Percentiles rank a stretch among this genome's conserved stretches.
Evolutionary conservation across 2,113 vertebrate species (phyloP).

Genomic region (Promerops cafer): DNA sequence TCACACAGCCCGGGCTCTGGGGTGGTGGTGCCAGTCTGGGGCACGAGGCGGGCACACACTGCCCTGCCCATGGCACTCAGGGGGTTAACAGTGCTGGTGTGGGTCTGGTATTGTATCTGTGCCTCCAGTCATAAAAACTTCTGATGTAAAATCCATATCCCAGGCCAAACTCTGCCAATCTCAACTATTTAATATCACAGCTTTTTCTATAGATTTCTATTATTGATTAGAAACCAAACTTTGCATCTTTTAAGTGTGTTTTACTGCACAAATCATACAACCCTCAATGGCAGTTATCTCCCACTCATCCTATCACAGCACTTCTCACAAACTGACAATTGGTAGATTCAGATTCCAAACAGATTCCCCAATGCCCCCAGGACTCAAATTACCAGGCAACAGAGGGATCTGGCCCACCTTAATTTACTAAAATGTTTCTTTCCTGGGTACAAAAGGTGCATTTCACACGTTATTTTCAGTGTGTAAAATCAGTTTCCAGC

Average conservation of each 20-base stretch:
- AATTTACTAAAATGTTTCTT: not conserved
- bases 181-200: not conserved
- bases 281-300: not conserved
- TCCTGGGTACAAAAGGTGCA: not conserved
- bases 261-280: not conserved
- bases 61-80: not conserved
- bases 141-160: not conserved
- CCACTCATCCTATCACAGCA: not conserved
- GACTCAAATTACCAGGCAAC: not conserved
- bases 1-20: rapidly evolving
- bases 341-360: not conserved
- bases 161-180: not conserved
- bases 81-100: rapidly evolving
- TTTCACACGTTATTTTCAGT: not conserved
- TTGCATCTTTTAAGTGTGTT: not conserved
- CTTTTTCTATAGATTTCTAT: not conserved
- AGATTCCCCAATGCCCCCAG: too few species aligned
- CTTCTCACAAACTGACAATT: not conserved
- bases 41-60: not conserved
- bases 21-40: not conserved
- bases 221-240: not conserved
- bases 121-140: not conserved
- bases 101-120: rapidly evolving
- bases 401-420: not conserved
- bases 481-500: not conserved